Evolutionary conservation across 2,113 vertebrate genomes (phyloP), one percentile per base, ranked within the genome.

Genomic region (Tautogolabrus adspersus): DNA sequence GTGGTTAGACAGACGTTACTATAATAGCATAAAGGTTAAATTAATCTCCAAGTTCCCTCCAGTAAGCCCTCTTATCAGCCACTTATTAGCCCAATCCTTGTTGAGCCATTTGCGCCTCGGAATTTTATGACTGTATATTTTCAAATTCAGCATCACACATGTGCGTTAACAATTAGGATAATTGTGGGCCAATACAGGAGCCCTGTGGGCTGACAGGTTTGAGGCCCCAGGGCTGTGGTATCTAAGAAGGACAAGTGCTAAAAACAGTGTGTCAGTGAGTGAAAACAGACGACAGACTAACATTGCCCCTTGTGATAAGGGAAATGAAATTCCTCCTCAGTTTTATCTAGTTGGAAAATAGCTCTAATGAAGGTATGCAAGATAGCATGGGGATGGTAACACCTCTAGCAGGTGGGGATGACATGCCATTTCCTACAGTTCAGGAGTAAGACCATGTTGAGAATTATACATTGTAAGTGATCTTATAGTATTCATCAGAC

Each of bases 291-390:
- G n/a, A 47, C 38, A 40, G 71, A 44, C 22, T 54, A 65, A 42
- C 52, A 58, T 58, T 79, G 66, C 60, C 75, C 66, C 37, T 34
- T 56, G 47, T 64, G 91, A 91, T 93, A 93, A 89, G 69, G 58
- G 70, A 87, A 86, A 90, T 82, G 11, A 87, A 88, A 90, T 89
- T 87, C 86, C 72, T 87, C 77, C 55, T 34, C 62, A 34, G 60
- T 73, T 86, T 84, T 90, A 88, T 91, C 83, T 70, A 0, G 62
- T 67, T 87, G 58, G 81, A 88, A 88, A 91, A 83, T 81, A 77
- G 63, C 61, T 23, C 65, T 72, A 86, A 86, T 81, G 66, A 87
- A 81, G 40, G 74, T 37, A 86, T 82, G 85, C 26, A 18, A 74
- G 83, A 89, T 84, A 78, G 19, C 47, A 57, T 0, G 11, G 30